Percentiles rank a stretch among this genome's conserved stretches.
These are phyloP conservation scores for Sycophila texana DNA, from an alignment of 2,888 invertebrate species.

Conservation along the genomic window DNA sequence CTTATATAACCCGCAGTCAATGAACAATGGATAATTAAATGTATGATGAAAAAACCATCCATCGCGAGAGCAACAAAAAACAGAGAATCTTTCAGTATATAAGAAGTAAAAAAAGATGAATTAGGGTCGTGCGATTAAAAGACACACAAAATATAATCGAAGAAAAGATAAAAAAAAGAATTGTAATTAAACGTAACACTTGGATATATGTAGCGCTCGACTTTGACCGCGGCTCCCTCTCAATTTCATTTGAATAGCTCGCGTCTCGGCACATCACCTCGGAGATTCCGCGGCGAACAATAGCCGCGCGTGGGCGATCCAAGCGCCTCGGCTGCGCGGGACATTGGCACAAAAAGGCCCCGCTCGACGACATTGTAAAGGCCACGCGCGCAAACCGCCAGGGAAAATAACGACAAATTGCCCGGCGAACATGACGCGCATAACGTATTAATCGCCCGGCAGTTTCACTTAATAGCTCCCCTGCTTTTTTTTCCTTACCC, in stretches of 20 bases:
- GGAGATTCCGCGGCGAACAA: slow-evolving; percentile 44
- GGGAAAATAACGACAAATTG: slow-evolving; percentile 22
- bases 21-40: no score
- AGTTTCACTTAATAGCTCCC: not conserved
- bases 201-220: not conserved
- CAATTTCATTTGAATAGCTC: slow-evolving; percentile 67
- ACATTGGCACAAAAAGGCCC: slow-evolving; percentile 24
- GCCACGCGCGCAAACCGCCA: not conserved
- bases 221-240: slow-evolving; percentile 44
- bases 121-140: not conserved
- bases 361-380: slow-evolving; percentile 16
- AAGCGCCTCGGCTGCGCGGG: slow-evolving; percentile 17
- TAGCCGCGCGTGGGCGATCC: slow-evolving; percentile 47
- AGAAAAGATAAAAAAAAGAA: not conserved
- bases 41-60: no score
- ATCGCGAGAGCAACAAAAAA: no score
- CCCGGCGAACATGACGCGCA: not conserved
- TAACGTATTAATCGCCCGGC: slow-evolving; percentile 11
- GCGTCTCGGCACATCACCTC: slow-evolving; percentile 56
- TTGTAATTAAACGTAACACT: not conserved
- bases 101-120: not conserved
- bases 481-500: not conserved
- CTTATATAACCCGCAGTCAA: not conserved
- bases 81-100: no score
- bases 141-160: not conserved